Base-by-base conservation (phyloP, 2,113 vertebrate species). In the Microtus montanus region DNA sequence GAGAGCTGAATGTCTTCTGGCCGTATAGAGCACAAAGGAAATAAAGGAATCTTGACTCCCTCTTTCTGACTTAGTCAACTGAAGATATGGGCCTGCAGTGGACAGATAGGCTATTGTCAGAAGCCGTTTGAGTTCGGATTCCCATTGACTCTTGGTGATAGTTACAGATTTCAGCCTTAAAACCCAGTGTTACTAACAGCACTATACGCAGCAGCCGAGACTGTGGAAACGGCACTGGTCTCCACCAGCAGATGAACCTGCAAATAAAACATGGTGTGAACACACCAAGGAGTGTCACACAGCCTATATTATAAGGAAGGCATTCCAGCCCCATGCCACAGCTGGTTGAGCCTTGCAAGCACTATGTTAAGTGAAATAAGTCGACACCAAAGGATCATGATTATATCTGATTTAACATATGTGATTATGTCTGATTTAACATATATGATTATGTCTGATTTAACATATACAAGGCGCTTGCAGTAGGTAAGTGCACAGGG, bases 1-100 rank as follows among this genome's bases (percentile, higher is more conserved):
- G 88, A 91, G 52, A 82, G 33, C 41, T 77, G 80, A 93, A 54
- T 35, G 74, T 85, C 47, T 89, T 87, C 68, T 91, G 82, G 33
- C 64, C 9, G 12, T 58, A 33, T 35, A 13, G 2, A 52, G 54
- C 35, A 44, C 3, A 71, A 33, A 73, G 71, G 17, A 63, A 78
- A 28, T 91, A 15, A 58, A 82, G 79, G 79, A 58, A 84, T 47
- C 12, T 44, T 28, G 4, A 35, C 47, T 19, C 10, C 14, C 8
- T 66, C 83, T 83, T 84, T 58, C 71, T 91, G 44, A 61, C 41
- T 80, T 86, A 49, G 80, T 49, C 77, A 58, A n/a, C 5, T 15
- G 70, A 75, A 71, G 22, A 85, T 17, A 33, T 30, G 44, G 74
- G 3, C 71, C 22, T 24, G 2, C 6, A 22, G 30, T 54, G 0